These are phyloP conservation scores for Murina feae DNA, from an alignment of 2,113 vertebrate species.

Conservation along the genomic window DNA sequence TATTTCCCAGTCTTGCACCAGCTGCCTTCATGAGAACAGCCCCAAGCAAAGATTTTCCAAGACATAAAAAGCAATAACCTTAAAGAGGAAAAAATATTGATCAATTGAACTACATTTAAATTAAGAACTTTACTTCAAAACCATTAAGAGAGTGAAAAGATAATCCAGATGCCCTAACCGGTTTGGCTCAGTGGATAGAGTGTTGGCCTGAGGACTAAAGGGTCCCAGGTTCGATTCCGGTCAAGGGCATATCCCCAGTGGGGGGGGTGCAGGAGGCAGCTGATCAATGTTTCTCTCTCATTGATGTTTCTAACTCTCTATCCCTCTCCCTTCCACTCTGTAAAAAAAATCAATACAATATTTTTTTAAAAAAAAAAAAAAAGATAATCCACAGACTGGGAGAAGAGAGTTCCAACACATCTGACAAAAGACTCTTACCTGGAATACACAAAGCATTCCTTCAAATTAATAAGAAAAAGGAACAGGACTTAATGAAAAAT, in stretches of 20 bases:
- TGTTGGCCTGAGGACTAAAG: too few relatives aligned
- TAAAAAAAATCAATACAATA: too few relatives aligned
- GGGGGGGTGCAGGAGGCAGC: too few relatives aligned
- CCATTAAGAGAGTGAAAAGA: neutral
- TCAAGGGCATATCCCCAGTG: too few relatives aligned
- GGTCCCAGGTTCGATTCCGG: too few relatives aligned
- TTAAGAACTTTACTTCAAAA: conserved; percentile 2
- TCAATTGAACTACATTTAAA: neutral
- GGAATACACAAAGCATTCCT: neutral
- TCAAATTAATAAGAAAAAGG: neutral
- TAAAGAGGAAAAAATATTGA: neutral
- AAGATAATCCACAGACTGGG: neutral
- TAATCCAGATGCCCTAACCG: too few relatives aligned
- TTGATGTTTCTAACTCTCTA: too few relatives aligned
- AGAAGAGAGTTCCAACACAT: neutral
- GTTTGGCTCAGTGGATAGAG: too few relatives aligned
- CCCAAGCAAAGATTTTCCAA: conserved; percentile 56
- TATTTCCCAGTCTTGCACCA: conserved; percentile 78
- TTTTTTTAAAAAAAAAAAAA: too few relatives aligned
- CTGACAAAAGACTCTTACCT: neutral
- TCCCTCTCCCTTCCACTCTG: too few relatives aligned
- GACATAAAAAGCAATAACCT: neutral
- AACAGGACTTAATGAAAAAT: neutral
- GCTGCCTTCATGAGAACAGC: conserved; percentile 80
- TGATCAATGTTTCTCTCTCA: too few relatives aligned